phyloP scores from a whole-genome alignment of 2,113 vertebrate species.

The Alectura lathami region DNA sequence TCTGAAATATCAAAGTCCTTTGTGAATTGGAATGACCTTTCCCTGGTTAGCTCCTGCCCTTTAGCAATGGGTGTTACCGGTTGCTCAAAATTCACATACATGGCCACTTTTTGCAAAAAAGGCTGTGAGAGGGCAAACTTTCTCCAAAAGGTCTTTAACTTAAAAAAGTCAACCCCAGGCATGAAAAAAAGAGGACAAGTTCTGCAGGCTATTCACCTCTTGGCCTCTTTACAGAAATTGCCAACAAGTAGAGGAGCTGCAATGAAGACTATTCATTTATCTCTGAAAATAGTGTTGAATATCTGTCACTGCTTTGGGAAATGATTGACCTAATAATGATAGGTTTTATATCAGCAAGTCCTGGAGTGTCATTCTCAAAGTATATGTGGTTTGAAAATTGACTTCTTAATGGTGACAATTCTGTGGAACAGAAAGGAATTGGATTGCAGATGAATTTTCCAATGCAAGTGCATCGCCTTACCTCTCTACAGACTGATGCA shows the following conservation, averaged over 20 bases:
- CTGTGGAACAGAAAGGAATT: conserved; percentile 17
- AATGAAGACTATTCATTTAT: conserved; percentile 48
- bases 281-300: conserved; percentile 63
- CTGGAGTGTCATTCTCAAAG: conserved; percentile 41
- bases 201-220: conserved; percentile 60
- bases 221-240: conserved; percentile 58
- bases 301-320: conserved; percentile 64
- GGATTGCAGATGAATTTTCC: conserved; percentile 12
- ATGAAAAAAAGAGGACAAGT: conserved; percentile 31
- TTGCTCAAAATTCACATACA: conserved; percentile 41
- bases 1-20: conserved; percentile 67
- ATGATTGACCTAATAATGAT: conserved; percentile 60
- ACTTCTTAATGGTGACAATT: conserved; percentile 38
- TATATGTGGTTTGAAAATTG: conserved; percentile 50
- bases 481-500: not conserved
- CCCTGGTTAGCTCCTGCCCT: conserved; percentile 61
- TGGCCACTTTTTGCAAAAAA: conserved; percentile 25
- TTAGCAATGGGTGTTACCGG: conserved; percentile 60
- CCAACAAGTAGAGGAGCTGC: conserved; percentile 18
- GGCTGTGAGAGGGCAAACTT: conserved; percentile 36
- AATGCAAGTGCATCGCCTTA: not conserved
- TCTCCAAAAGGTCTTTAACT: conserved; percentile 59
- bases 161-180: conserved; percentile 33
- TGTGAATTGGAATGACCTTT: conserved; percentile 69
- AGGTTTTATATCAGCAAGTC: conserved; percentile 58